phyloP scores from a whole-genome alignment of 2,113 vertebrate species.

The Pedetes capensis region DNA sequence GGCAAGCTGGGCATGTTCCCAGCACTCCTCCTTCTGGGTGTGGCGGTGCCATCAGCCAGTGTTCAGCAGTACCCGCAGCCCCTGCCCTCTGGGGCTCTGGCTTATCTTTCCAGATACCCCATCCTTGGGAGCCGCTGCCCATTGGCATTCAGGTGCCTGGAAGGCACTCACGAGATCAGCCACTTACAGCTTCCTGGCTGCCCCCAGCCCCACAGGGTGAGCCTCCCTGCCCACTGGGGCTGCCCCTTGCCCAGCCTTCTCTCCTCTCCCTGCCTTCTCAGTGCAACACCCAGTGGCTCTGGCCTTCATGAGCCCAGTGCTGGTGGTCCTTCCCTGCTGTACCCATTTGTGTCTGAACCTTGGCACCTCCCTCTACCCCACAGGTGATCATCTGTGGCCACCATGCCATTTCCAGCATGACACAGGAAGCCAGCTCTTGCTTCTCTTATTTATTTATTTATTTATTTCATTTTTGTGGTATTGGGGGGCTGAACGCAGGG shows the following conservation, averaged over 20 bases:
- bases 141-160: neutral
- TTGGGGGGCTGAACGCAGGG: no score
- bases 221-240: neutral
- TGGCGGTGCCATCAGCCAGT: neutral
- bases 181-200: neutral
- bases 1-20: neutral
- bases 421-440: slow-evolving; percentile 60
- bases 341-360: neutral
- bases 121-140: neutral
- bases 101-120: neutral
- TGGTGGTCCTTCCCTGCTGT: neutral
- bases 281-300: slow-evolving; percentile 34
- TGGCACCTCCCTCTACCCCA: neutral
- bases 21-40: neutral
- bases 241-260: neutral
- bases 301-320: neutral
- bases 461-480: no score
- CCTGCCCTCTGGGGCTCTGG: neutral
- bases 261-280: slow-evolving; percentile 66
- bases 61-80: neutral
- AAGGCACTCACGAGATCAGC: neutral
- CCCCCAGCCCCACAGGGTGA: neutral
- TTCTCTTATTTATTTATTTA: no score
- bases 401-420: slow-evolving; percentile 62
- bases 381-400: slow-evolving; percentile 69